Evolutionary conservation across 2,888 invertebrate genomes (phyloP).

Genomic region (Pinctada fucata): DNA sequence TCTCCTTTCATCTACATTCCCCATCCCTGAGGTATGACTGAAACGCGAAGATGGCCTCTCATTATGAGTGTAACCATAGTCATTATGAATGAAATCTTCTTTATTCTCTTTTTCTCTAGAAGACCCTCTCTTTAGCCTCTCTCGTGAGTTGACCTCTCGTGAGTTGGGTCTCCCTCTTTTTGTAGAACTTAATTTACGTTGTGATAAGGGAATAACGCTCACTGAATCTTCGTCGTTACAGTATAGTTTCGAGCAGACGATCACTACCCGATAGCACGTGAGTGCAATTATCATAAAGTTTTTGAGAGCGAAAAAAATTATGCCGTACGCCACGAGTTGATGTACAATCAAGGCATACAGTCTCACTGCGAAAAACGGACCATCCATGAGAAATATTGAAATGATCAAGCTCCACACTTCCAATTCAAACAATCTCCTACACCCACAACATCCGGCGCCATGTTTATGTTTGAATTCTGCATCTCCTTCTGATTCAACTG

Average conservation of each 20-base stretch:
- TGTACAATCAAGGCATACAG: conserved; percentile 65
- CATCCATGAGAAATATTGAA: conserved; percentile 77
- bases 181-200: background rate
- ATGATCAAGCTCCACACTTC: conserved; percentile 78
- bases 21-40: too few species aligned
- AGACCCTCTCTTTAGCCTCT: too few species aligned
- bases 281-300: conserved; percentile 64
- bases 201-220: background rate
- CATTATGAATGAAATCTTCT: too few species aligned
- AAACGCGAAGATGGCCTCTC: too few species aligned
- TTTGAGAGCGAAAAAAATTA: conserved; percentile 73
- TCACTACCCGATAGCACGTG: conserved; percentile 63
- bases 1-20: too few species aligned
- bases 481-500: conserved; percentile 20
- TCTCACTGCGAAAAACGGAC: conserved; percentile 76
- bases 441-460: conserved; percentile 11
- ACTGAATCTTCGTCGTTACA: conserved; percentile 25
- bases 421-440: conserved; percentile 35
- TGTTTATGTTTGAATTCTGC: conserved; percentile 18
- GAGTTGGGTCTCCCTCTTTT: background rate
- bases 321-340: conserved; percentile 68
- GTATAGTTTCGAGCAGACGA: conserved; percentile 33
- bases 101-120: too few species aligned
- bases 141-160: background rate
- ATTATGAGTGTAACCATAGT: too few species aligned